phyloP scores from a whole-genome alignment of 1,140 invertebrate genomes.

The Helicoverpa zea region DNA sequence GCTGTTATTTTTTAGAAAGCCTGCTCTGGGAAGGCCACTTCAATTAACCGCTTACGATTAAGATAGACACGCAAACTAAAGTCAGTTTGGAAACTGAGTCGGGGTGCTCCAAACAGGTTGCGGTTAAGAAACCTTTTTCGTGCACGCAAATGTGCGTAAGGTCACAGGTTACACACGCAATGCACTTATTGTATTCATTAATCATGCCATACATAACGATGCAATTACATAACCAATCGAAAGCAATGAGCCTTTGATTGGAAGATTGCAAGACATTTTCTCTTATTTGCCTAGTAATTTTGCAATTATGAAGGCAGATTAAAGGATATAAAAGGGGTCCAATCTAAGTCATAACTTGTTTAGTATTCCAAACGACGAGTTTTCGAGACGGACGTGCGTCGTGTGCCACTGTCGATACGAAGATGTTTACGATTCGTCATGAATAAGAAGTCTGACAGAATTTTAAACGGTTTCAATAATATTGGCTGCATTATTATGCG shows the following conservation, averaged over 20 bases:
- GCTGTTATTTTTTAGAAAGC: conserved; percentile 60
- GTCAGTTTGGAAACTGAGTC: conserved; percentile 62
- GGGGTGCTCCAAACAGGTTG: conserved; percentile 43
- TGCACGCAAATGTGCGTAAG: conserved; percentile 63
- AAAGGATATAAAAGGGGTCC: conserved; percentile 5
- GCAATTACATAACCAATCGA: neutral
- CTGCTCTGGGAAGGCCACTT: conserved; percentile 55
- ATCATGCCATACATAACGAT: neutral
- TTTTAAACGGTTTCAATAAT: conserved; percentile 52
- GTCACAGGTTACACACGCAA: conserved; percentile 62
- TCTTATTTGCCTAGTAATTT: neutral
- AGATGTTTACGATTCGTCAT: conserved; percentile 52
- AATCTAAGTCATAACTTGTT: conserved; percentile 32
- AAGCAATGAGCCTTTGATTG: neutral
- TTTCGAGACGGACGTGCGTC: conserved; percentile 75
- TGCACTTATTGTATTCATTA: conserved; percentile 36
- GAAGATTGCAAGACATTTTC: no score
- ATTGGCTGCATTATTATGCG: conserved; percentile 11
- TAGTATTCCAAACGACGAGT: conserved; percentile 66
- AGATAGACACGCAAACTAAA: conserved; percentile 61
- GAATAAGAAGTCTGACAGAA: conserved; percentile 60
- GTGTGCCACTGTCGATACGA: conserved; percentile 73
- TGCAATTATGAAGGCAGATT: neutral
- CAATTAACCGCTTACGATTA: conserved; percentile 60
- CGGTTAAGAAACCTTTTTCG: conserved; percentile 66